Percentiles rank a stretch among this genome's conserved stretches.
Conservation (phyloP, 2,888 invertebrate species). For the Drosophila barbarae region DNA sequence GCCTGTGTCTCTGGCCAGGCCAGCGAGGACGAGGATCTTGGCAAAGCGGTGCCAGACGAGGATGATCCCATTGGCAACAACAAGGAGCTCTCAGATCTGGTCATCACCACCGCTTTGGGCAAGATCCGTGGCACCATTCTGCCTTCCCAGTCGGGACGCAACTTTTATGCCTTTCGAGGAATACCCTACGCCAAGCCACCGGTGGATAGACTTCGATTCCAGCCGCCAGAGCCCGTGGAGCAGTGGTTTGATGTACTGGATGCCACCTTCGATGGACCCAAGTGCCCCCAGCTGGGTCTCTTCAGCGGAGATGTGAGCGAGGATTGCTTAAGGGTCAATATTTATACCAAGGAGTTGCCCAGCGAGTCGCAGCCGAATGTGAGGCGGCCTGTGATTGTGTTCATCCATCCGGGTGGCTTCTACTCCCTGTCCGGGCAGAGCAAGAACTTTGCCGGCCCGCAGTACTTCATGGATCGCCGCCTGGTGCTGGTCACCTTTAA, state of each 20-base stretch:
- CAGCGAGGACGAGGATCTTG: constrained; percentile 29
- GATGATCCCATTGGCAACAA: constrained; percentile 64
- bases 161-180: constrained; percentile 79
- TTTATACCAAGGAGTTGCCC: constrained; percentile 80
- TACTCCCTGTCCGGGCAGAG: constrained; percentile 83
- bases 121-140: constrained; percentile 78
- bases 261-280: constrained; percentile 82
- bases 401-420: constrained; percentile 86
- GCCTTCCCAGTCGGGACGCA: constrained; percentile 75
- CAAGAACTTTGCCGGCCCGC: constrained; percentile 81
- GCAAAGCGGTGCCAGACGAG: constrained; percentile 33
- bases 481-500: constrained; percentile 85
- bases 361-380: constrained; percentile 68
- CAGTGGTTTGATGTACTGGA: constrained; percentile 81
- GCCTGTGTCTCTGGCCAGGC: constrained; percentile 17
- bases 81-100: constrained; percentile 77
- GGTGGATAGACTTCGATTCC: constrained; percentile 73
- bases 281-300: constrained; percentile 81
- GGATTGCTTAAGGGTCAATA: constrained; percentile 83
- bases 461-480: constrained; percentile 84
- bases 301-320: constrained; percentile 80
- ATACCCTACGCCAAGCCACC: constrained; percentile 79
- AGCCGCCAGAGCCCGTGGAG: constrained; percentile 80
- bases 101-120: constrained; percentile 77
- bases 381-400: constrained; percentile 83